Conservation (phyloP, 2,797 vertebrate species). For the Sylvilagus floridanus region DNA sequence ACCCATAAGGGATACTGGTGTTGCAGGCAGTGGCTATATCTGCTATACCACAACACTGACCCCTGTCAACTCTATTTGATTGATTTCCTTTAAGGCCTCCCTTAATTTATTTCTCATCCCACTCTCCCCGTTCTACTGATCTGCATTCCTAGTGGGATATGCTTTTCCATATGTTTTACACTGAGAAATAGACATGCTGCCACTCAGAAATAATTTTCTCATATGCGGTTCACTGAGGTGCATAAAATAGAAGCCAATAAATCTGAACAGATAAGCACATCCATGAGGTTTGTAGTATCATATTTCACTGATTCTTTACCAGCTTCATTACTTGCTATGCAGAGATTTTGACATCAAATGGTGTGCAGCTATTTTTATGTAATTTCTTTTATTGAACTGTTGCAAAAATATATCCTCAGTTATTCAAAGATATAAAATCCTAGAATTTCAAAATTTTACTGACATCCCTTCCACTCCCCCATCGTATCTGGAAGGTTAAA, state of each 20-base stretch:
- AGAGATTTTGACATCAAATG: not conserved
- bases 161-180: not conserved
- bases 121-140: not conserved
- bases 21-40: too few relatives aligned
- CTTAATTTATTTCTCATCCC: not conserved
- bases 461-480: too few relatives aligned
- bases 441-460: conserved; percentile 11
- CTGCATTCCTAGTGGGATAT: not conserved
- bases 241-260: not conserved
- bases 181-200: not conserved
- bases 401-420: not conserved
- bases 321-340: not conserved
- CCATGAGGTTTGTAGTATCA: not conserved
- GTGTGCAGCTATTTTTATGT: not conserved
- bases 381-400: conserved; percentile 20
- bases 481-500: not conserved
- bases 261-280: not conserved
- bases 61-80: not conserved
- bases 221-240: not conserved
- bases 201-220: not conserved
- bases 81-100: not conserved
- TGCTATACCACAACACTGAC: too few relatives aligned
- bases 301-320: not conserved
- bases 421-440: not conserved
- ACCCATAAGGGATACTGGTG: too few relatives aligned